Evolutionary conservation across 1,140 invertebrate genomes (phyloP).

Genomic region (Lepidurus arcticus): DNA sequence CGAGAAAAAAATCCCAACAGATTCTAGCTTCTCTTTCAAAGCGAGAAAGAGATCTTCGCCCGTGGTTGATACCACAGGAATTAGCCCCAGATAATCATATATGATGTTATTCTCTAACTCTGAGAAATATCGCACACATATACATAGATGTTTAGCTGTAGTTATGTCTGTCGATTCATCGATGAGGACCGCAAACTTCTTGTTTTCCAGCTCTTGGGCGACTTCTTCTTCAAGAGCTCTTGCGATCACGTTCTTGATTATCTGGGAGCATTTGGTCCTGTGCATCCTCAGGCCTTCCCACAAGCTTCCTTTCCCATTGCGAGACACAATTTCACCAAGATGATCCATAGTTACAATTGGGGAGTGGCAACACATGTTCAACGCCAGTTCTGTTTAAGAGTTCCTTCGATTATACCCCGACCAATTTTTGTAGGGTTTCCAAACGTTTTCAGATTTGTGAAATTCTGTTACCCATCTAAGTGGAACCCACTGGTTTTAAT

Average conservation of each 20-base stretch:
- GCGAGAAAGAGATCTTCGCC: no score
- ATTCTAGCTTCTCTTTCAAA: no score
- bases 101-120: conserved; percentile 33
- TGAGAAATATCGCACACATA: conserved; percentile 39
- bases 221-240: conserved; percentile 35
- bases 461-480: neutral
- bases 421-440: neutral
- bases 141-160: conserved; percentile 40
- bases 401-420: neutral
- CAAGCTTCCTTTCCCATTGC: no score
- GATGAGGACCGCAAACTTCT: conserved; percentile 41
- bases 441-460: neutral
- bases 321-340: no score
- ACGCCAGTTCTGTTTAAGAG: neutral
- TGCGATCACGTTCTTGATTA: no score
- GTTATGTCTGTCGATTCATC: conserved; percentile 43
- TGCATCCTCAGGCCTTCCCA: no score
- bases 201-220: conserved; percentile 35
- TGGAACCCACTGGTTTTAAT: neutral
- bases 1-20: no score
- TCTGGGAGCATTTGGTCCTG: no score
- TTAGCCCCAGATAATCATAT: conserved; percentile 34
- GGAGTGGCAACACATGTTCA: neutral
- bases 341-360: no score
- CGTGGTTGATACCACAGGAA: conserved; percentile 37